phyloP scores from a whole-genome alignment of 2,888 invertebrate genomes.

The Aspidiotus rigidus region DNA sequence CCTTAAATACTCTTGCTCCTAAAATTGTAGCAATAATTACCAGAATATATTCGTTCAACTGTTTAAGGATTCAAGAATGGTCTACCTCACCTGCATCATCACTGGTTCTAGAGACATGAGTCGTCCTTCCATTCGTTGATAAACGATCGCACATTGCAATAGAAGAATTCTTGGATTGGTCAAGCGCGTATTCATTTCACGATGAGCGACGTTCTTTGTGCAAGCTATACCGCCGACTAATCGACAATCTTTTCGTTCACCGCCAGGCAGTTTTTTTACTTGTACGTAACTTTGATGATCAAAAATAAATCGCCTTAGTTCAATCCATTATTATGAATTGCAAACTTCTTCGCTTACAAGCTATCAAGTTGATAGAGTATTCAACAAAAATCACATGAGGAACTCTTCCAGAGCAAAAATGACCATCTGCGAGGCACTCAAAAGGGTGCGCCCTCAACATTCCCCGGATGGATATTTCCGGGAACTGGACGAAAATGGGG shows the following conservation, averaged over 20 bases:
- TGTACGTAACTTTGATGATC: slow-evolving; percentile 58
- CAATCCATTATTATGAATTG: no score
- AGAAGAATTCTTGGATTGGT: slow-evolving; percentile 75
- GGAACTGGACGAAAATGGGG: no score
- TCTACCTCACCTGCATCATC: slow-evolving; percentile 63
- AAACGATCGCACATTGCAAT: slow-evolving; percentile 82
- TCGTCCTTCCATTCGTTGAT: slow-evolving; percentile 87
- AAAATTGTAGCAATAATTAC: slow-evolving; percentile 29
- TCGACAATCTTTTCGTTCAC: slow-evolving; percentile 59
- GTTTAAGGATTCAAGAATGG: no score
- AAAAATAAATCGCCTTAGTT: slow-evolving; percentile 7
- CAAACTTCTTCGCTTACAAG: no score
- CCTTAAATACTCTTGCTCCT: slow-evolving; percentile 77
- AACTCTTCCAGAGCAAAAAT: not conserved
- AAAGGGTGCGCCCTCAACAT: no score
- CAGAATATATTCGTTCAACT: not conserved
- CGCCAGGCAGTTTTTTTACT: slow-evolving; percentile 85
- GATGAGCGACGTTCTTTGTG: slow-evolving; percentile 88
- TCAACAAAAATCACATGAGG: not conserved
- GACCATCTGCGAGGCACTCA: no score
- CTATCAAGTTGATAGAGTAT: no score
- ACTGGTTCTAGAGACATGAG: slow-evolving; percentile 89
- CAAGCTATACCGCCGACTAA: slow-evolving; percentile 85
- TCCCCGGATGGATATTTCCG: no score
- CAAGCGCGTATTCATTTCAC: slow-evolving; percentile 70